These are phyloP conservation scores for Parotocinclus haroldoi DNA, from an alignment of 2,797 vertebrate species.

Conservation along the genomic window DNA sequence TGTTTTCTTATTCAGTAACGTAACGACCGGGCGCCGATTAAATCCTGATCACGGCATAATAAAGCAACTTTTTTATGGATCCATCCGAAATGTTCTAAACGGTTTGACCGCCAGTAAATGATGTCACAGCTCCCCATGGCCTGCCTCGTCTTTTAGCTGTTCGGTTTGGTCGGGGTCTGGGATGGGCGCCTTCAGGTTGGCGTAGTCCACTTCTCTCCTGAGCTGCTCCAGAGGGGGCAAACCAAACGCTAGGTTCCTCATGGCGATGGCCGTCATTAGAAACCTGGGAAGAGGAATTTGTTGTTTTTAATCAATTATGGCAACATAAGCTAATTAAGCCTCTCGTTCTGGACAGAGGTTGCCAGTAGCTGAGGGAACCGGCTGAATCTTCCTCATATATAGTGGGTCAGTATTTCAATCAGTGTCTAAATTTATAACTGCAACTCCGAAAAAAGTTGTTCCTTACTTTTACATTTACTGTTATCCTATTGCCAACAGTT, in stretches of 20 bases:
- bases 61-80: not conserved
- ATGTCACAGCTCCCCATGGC: conserved; percentile 68
- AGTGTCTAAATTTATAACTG: too few species aligned
- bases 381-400: too few species aligned
- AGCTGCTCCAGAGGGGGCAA: conserved; percentile 84
- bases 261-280: conserved; percentile 85
- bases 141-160: conserved; percentile 61
- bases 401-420: too few species aligned
- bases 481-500: too few species aligned
- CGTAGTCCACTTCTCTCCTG: conserved; percentile 79
- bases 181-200: conserved; percentile 75
- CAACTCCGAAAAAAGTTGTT: too few species aligned
- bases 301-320: too few species aligned
- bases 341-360: too few species aligned
- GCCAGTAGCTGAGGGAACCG: too few species aligned
- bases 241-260: conserved; percentile 83
- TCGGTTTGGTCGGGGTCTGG: conserved; percentile 59
- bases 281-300: conserved; percentile 62
- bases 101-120: not conserved
- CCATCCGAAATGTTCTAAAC: conserved; percentile 17
- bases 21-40: too few species aligned
- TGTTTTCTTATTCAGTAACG: not conserved
- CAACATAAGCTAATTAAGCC: too few species aligned
- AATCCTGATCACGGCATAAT: not conserved
- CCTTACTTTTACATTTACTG: too few species aligned